Conservation (phyloP, 1,140 invertebrate species). For the Ladona fulva region DNA sequence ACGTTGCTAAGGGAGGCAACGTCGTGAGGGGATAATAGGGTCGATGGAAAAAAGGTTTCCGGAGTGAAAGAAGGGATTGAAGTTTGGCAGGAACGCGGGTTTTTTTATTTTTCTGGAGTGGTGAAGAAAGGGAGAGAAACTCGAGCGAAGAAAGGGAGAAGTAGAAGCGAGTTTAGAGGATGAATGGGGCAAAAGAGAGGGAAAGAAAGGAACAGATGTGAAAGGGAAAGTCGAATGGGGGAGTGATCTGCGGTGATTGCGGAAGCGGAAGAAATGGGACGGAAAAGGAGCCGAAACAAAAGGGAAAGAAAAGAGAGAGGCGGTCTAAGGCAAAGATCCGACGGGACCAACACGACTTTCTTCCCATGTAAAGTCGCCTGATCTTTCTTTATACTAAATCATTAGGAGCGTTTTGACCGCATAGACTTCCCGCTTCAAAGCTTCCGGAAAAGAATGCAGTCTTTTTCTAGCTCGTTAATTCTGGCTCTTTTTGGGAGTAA, state of each 20-base stretch:
- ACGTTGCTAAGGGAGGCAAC: background rate
- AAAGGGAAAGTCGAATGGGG: background rate
- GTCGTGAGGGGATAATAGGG: background rate
- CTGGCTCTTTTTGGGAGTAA: too few relatives aligned
- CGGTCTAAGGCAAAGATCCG: too few relatives aligned
- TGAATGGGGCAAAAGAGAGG: background rate
- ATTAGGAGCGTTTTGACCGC: too few relatives aligned
- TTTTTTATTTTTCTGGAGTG: background rate
- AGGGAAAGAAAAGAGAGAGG: background rate
- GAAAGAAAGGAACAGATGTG: background rate
- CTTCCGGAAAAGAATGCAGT: too few relatives aligned
- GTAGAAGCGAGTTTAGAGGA: background rate
- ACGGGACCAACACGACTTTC: too few relatives aligned
- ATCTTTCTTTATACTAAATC: too few relatives aligned
- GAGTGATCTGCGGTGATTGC: background rate
- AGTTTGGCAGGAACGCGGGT: background rate
- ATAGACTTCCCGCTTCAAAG: too few relatives aligned
- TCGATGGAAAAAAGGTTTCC: background rate
- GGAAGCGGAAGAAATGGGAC: background rate
- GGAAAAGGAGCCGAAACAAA: too few relatives aligned
- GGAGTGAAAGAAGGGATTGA: conserved; percentile 3
- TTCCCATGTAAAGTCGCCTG: too few relatives aligned
- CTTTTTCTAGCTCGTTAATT: too few relatives aligned
- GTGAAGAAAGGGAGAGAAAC: background rate
- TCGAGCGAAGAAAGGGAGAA: background rate